Evolutionary conservation across 2,113 vertebrate genomes (phyloP).

Genomic region (Poecile atricapillus): DNA sequence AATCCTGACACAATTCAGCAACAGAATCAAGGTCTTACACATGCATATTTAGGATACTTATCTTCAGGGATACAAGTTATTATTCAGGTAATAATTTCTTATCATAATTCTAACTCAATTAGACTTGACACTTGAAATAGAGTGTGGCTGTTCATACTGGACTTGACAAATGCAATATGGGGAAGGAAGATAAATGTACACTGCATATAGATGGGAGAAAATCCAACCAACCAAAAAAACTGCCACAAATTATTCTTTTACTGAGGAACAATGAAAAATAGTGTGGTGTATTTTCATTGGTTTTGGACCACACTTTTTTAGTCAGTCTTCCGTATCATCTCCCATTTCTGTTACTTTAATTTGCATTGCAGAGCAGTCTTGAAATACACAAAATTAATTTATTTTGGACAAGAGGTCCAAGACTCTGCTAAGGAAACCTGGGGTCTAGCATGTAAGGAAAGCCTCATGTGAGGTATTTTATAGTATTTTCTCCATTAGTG

Average conservation of each 20-base stretch:
- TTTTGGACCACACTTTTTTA: background rate
- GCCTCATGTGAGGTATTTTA: background rate
- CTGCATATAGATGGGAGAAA: background rate
- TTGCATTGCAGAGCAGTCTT: background rate
- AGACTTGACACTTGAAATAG: background rate
- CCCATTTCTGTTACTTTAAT: background rate
- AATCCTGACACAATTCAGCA: background rate
- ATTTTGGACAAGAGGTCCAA: background rate
- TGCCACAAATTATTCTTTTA: background rate
- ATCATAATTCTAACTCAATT: background rate
- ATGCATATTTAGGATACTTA: background rate
- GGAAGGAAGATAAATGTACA: background rate
- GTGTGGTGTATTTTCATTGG: background rate
- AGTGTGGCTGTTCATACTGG: background rate
- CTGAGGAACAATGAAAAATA: background rate
- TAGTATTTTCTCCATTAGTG: background rate
- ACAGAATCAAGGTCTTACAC: background rate
- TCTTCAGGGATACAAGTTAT: background rate
- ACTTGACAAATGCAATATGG: background rate
- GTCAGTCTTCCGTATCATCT: background rate
- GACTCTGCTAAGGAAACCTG: background rate
- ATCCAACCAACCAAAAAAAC: fast-evolving
- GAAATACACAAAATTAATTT: background rate
- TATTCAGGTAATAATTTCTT: background rate
- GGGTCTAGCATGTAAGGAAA: background rate